phyloP scores from a whole-genome alignment of 53 echinoderm and acorn worm genomes.

The Patiria pectinifera region DNA sequence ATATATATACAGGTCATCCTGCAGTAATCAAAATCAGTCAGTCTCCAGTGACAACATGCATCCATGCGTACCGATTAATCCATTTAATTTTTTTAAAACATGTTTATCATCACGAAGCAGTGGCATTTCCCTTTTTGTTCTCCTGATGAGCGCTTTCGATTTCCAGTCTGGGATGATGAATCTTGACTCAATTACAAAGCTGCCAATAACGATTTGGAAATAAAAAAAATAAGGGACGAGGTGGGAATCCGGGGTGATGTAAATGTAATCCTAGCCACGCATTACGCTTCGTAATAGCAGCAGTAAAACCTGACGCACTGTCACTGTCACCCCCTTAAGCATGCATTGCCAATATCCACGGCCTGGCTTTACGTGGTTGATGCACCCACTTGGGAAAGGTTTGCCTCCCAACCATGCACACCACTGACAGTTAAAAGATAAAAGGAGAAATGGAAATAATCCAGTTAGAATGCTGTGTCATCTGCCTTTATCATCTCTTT shows the following conservation, averaged over 20 bases:
- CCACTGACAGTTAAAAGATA: no score
- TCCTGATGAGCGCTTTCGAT: background rate
- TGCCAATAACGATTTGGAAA: slow-evolving; percentile 3
- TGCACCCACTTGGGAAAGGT: background rate
- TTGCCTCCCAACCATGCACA: background rate
- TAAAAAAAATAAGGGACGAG: background rate
- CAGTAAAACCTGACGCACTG: slow-evolving; percentile 14
- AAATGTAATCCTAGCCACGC: slow-evolving; percentile 36
- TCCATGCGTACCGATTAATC: background rate
- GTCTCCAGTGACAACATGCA: background rate
- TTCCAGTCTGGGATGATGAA: slow-evolving; percentile 17
- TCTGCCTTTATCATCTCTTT: slow-evolving; percentile 17
- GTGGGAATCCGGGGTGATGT: background rate
- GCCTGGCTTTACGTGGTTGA: background rate
- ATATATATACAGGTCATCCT: background rate
- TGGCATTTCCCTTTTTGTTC: background rate
- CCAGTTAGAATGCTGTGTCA: slow-evolving; percentile 48
- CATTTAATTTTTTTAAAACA: background rate
- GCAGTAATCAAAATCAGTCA: background rate
- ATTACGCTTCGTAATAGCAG: background rate
- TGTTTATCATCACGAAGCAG: background rate
- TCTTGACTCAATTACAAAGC: slow-evolving; percentile 32
- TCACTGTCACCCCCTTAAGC: slow-evolving; percentile 2
- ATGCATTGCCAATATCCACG: slow-evolving; percentile 12
- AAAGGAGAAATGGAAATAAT: slow-evolving; percentile 46